A percentile compares a stretch with the other conserved stretches of the same genome.
Evolutionary conservation across 2,797 vertebrate species (phyloP).

Genomic region (Myotis myotis): DNA sequence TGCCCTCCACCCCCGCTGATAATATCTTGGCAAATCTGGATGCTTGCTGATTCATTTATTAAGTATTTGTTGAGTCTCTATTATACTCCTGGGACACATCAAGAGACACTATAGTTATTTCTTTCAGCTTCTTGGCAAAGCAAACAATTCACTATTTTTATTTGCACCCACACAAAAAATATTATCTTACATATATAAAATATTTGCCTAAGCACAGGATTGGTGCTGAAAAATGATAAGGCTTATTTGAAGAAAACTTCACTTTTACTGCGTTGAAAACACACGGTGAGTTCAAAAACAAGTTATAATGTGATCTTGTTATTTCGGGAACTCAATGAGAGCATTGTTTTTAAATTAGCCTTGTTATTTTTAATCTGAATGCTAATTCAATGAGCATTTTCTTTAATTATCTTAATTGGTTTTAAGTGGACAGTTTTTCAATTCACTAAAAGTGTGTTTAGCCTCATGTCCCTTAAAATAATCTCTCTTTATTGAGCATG

Average conservation of each 20-base stretch:
- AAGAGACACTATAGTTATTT: not conserved
- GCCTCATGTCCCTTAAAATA: conserved; percentile 60
- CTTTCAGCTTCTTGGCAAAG: conserved; percentile 32
- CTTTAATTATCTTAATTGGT: conserved; percentile 57
- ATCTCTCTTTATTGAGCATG: conserved; percentile 52
- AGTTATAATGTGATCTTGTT: conserved; percentile 34
- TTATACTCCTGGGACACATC: not conserved
- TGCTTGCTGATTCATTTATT: not conserved
- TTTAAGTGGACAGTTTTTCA: conserved; percentile 61
- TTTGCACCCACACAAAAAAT: not conserved
- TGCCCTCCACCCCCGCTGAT: rapidly evolving
- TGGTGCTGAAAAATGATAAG: conserved; percentile 5
- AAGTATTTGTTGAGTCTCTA: not conserved
- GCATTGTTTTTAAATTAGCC: conserved; percentile 40
- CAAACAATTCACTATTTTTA: conserved; percentile 8
- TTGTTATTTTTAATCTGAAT: conserved; percentile 60
- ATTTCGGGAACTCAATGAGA: conserved; percentile 47
- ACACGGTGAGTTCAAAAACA: conserved; percentile 1
- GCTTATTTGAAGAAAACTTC: conserved; percentile 50
- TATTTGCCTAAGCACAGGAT: not conserved
- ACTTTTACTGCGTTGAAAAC: conserved; percentile 8
- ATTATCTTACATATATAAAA: not conserved
- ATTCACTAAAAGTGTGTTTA: conserved; percentile 49
- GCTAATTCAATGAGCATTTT: conserved; percentile 53
- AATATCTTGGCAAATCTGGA: conserved; percentile 16